Evolutionary conservation across 1,140 invertebrate species (phyloP).

Genomic region (Drosophila biarmipes): DNA sequence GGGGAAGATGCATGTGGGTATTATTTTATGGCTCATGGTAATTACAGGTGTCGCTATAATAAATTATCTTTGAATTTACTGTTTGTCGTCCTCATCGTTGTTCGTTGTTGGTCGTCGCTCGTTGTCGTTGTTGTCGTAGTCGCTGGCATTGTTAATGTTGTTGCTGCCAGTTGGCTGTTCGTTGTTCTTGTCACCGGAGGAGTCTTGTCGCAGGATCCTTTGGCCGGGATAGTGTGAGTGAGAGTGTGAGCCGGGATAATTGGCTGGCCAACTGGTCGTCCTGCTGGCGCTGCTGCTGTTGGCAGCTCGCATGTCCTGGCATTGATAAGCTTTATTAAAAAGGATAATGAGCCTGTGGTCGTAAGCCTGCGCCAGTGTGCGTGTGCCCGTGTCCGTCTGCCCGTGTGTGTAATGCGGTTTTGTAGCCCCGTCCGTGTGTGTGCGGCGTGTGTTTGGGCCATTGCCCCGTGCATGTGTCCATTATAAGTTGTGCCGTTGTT

Average conservation of each 20-base stretch:
- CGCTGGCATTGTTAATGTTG: constrained; percentile 32
- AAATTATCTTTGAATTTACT: constrained; percentile 83
- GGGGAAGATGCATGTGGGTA: constrained; percentile 44
- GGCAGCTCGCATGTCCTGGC: constrained; percentile 78
- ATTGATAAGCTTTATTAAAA: constrained; percentile 84
- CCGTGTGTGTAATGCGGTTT: constrained; percentile 57
- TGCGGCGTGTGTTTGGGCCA: constrained; percentile 23
- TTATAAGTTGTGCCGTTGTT: constrained; percentile 79
- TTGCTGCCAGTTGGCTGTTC: constrained; percentile 33
- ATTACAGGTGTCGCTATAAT: constrained; percentile 83
- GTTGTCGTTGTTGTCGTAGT: constrained; percentile 16
- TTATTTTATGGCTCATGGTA: constrained; percentile 81
- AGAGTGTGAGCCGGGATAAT: constrained; percentile 38
- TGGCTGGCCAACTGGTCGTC: constrained; percentile 47
- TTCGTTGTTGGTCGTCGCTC: constrained; percentile 16
- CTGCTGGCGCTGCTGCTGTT: constrained; percentile 48
- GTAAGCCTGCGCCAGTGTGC: constrained; percentile 25
- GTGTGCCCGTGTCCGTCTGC: constrained; percentile 32
- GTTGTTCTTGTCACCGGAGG: constrained; percentile 67
- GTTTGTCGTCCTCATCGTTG: constrained; percentile 72
- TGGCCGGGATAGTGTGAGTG: constrained; percentile 18
- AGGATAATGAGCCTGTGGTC: constrained; percentile 79
- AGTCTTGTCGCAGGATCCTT: constrained; percentile 23
- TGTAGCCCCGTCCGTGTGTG: constrained; percentile 30
- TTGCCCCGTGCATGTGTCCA: constrained; percentile 71